Evolutionary conservation across 2,797 vertebrate species (phyloP), one percentile per base, ranked within the genome.

Genomic region (Pipistrellus pipistrellus): DNA sequence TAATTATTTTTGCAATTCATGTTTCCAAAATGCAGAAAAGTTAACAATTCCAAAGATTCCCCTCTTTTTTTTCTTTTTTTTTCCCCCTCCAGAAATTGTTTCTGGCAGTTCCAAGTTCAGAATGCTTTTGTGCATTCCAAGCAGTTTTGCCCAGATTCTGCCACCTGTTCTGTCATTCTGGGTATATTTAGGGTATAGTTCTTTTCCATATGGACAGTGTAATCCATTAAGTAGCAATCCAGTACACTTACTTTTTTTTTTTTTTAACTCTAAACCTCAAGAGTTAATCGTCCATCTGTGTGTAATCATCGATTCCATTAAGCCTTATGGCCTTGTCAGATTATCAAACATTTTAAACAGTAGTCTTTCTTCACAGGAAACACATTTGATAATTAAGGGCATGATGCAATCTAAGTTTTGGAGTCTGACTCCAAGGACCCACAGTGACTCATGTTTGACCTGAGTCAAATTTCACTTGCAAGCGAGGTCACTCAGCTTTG

Each of bases 261-360:
- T 95, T 98, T 98, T 98, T 97, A 97, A 98, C 78, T 95, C 98
- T 98, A 98, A 98, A 98, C 98, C 98, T 98, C 96, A 96, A 97
- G 97, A 98, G 98, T 98, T 98, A 98, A 98, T 98, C 98, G 97
- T 98, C 98, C 98, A 98, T 98, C 98, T 98, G 98, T 98, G 98
- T 98, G 98, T 98, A 98, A 98, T 98, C 98, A 98, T 98, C 97
- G 97, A 98, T 98, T 98, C 98, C 98, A 98, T 98, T 98, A 98
- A 98, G 98, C 98, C 98, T 98, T 98, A 98, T 98, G 98, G 98
- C 98, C 98, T 98, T 98, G 98, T 98, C 98, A 98, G 98, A 98
- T 98, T 98, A 98, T 98, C 98, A 98, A 98, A 98, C 98, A 98
- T 98, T 98, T 98, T 98, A 98, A 97, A 97, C 97, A 97, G 98